Conservation (phyloP, 2,113 vertebrate genomes). For the Cyanocitta stelleri region DNA sequence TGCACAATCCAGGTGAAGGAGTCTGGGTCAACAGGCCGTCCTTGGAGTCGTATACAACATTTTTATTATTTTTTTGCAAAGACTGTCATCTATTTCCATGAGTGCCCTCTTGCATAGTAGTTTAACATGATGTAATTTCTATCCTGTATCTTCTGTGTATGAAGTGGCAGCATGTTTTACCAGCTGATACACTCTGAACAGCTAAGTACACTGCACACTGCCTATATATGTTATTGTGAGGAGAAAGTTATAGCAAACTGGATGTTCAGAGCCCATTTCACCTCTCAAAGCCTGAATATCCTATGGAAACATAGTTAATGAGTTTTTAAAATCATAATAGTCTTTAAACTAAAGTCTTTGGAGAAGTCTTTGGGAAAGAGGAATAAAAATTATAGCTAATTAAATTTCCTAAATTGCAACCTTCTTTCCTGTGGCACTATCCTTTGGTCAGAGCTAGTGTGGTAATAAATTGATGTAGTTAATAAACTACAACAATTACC, state of each 20-base stretch:
- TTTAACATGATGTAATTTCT: not conserved
- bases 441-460: not conserved
- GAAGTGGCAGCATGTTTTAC: not conserved
- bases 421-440: not conserved
- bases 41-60: not conserved
- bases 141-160: not conserved
- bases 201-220: not conserved
- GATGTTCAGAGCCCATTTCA: not conserved
- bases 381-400: not conserved
- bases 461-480: not conserved
- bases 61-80: not conserved
- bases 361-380: not conserved
- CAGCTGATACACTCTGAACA: not conserved
- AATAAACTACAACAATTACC: not conserved
- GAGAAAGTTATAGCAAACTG: not conserved
- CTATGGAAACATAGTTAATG: not conserved
- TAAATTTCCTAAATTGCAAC: not conserved
- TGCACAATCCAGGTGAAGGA: not conserved
- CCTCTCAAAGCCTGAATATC: not conserved
- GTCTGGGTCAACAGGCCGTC: not conserved
- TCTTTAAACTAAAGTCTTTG: not conserved
- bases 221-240: not conserved
- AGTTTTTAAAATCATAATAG: not conserved
- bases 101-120: not conserved
- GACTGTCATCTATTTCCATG: not conserved